Base-by-base conservation (phyloP, 2,888 invertebrate species). In the Mimachlamys varia region DNA sequence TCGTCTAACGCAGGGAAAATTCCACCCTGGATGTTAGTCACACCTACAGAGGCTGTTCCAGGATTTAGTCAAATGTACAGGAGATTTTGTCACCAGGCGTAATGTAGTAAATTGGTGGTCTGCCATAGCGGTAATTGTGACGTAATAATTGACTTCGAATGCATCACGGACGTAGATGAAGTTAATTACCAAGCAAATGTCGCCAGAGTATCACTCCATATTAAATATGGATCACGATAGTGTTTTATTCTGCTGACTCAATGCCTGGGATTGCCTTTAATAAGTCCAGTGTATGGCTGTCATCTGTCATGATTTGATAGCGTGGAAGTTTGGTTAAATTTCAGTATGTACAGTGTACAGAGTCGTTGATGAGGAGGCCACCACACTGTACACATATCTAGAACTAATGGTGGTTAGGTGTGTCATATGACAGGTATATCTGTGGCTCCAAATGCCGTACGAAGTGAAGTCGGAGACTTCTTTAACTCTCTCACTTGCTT, bases 181-280 rank as follows among this genome's bases (percentile, higher is more conserved):
- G 76, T 33, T 76, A 76, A 76, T 76, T 76, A 76, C 17, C 13
- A 76, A 33, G 76, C 27, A 76, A 76, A 76, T 76, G 76, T 76
- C 33, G 76, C 76, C 33, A 33, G 76, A 33, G 76, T 76, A 22
- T 76, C 76, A 27, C 33, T 76, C 27, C 33, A 76, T 76, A 76
- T 76, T 76, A 76, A 10, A 76, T 76, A 76, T 15, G 27, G 76
- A 76, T 76, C 76, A 76, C 33, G 27, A 27, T 4, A 76, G 76
- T 76, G 76, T 76, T 76, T 76, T 76, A 33, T 12, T 76, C 13
- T 76, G 27, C 76, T 76, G 76, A 76, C 76, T 76, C 62, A 76
- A 76, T 76, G 76, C 76, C 76, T 76, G 27, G 27, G 76, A 76
- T 12, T 76, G 58, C 58, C 13, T 58, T 7, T 58, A 58, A 58